Evolutionary conservation across 2,113 vertebrate genomes (phyloP).

Genomic region (Mandrillus leucophaeus): DNA sequence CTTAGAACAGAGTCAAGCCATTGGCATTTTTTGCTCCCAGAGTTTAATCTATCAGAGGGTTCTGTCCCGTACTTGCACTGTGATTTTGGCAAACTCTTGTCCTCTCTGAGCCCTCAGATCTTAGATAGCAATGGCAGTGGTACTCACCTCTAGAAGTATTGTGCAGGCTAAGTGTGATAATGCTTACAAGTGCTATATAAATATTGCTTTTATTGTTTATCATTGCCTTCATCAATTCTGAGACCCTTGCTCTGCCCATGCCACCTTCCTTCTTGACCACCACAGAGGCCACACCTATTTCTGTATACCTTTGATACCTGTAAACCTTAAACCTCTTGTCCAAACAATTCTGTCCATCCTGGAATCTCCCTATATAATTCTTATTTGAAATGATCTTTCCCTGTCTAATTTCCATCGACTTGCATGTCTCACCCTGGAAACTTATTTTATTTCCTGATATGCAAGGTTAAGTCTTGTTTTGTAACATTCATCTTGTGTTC

Average conservation of each 20-base stretch:
- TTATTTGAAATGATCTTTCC: neutral
- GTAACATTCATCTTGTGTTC: neutral
- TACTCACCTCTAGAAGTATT: neutral
- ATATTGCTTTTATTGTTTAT: neutral
- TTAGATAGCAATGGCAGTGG: neutral
- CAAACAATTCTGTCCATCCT: neutral
- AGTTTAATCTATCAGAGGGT: neutral
- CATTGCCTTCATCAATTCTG: neutral
- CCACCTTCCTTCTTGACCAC: neutral
- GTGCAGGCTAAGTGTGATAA: neutral
- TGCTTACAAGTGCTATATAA: neutral
- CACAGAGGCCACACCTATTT: neutral
- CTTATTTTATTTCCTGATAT: neutral
- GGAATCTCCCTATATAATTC: neutral
- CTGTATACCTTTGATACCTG: neutral
- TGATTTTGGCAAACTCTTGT: neutral
- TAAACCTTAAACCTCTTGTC: neutral
- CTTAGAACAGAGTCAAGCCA: neutral
- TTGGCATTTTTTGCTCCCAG: neutral
- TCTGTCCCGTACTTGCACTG: neutral
- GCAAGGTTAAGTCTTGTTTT: neutral
- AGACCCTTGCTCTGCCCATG: neutral
- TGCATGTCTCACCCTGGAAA: neutral
- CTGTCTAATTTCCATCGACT: neutral
- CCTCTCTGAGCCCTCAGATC: neutral